Percentiles rank a stretch among this genome's conserved stretches.
Evolutionary conservation across 2,113 vertebrate genomes (phyloP).

Genomic region (Haliaeetus leucogaster): DNA sequence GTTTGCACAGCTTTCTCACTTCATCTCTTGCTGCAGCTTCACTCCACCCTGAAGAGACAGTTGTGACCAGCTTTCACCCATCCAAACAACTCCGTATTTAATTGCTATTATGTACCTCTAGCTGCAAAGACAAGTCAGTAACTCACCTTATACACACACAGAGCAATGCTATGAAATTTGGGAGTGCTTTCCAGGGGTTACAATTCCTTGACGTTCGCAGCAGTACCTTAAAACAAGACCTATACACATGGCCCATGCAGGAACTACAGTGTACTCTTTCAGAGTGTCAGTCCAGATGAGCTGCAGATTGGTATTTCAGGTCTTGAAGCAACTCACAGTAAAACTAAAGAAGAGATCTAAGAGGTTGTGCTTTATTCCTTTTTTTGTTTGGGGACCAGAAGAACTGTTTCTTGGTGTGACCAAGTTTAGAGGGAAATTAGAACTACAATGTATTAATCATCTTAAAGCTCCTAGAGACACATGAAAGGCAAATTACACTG

Average conservation of each 20-base stretch:
- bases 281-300: background rate
- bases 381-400: background rate
- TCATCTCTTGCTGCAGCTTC: background rate
- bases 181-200: background rate
- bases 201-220: background rate
- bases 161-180: background rate
- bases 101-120: background rate
- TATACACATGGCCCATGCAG: background rate
- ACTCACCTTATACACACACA: background rate
- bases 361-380: accelerated
- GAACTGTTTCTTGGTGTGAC: background rate
- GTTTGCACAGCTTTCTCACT: background rate
- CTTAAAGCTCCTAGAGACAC: background rate
- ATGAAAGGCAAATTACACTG: background rate
- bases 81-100: background rate
- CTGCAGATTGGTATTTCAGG: background rate
- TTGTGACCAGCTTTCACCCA: background rate
- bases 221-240: background rate
- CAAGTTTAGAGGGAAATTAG: background rate
- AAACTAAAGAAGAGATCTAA: background rate
- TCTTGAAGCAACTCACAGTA: background rate
- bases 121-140: background rate
- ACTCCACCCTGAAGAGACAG: background rate
- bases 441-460: background rate
- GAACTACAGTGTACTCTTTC: background rate